Evolutionary conservation across 2,888 invertebrate genomes (phyloP).

Genomic region (Bedellia somnulentella): DNA sequence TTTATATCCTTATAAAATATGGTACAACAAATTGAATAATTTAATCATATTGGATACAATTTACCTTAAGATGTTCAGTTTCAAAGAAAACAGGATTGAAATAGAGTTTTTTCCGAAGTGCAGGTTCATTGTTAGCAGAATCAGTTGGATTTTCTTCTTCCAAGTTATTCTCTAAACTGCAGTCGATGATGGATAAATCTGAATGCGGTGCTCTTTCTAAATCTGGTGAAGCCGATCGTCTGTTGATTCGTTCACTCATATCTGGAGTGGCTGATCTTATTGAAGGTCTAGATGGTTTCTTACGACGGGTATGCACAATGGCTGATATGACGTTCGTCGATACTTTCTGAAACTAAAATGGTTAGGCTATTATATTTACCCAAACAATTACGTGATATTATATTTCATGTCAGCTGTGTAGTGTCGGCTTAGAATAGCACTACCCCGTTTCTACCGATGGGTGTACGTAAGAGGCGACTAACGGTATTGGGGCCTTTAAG

Average conservation of each 20-base stretch:
- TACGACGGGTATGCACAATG: conserved; percentile 41
- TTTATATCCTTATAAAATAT: too few species aligned
- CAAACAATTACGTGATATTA: too few species aligned
- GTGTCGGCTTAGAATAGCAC: too few species aligned
- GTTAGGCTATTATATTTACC: too few species aligned
- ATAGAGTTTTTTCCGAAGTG: conserved; percentile 74
- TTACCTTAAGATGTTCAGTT: conserved; percentile 78
- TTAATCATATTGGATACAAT: background rate
- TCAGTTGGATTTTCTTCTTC: conserved; percentile 16
- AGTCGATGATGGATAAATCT: conserved; percentile 48
- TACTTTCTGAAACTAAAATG: conserved; percentile 36
- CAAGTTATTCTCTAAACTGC: conserved; percentile 27
- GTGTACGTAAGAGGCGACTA: too few species aligned
- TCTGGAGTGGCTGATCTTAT: conserved; percentile 27
- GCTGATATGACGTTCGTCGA: conserved; percentile 41
- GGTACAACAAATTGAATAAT: background rate
- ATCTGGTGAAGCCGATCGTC: conserved; percentile 43
- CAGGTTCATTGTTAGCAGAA: conserved; percentile 34
- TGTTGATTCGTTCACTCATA: conserved; percentile 29
- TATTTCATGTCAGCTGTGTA: too few species aligned
- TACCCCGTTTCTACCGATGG: too few species aligned
- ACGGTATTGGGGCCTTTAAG: too few species aligned
- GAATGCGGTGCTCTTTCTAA: conserved; percentile 50
- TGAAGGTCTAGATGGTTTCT: conserved; percentile 32
- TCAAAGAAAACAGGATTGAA: conserved; percentile 93